Conservation (phyloP, 2,888 invertebrate species). For the Frankliniella intonsa region DNA sequence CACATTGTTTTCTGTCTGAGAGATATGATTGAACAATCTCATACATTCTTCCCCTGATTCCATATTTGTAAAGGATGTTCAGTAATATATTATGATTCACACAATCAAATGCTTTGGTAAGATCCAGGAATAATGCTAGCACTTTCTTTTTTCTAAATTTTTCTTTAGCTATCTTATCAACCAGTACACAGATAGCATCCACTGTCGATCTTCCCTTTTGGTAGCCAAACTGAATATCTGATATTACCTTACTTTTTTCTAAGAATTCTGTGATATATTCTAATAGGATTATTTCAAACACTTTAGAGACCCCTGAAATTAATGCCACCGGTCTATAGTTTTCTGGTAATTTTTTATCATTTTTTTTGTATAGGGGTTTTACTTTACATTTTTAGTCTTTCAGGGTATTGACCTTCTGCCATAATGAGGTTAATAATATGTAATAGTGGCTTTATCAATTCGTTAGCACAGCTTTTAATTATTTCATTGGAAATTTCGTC, state of each 20-base stretch:
- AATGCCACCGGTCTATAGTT: constrained; percentile 12
- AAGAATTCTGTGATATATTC: background rate
- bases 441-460: background rate
- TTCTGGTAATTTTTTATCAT: background rate
- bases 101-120: background rate
- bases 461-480: background rate
- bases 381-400: background rate
- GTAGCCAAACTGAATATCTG: constrained; percentile 4
- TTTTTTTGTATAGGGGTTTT: constrained; percentile 15
- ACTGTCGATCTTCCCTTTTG: background rate
- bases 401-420: background rate
- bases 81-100: background rate
- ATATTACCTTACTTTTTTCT: constrained; percentile 12
- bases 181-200: background rate
- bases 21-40: too few relatives aligned
- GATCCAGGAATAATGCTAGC: background rate
- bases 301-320: background rate
- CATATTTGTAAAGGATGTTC: background rate
- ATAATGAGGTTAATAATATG: constrained; percentile 10
- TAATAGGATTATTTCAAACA: background rate
- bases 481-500: background rate
- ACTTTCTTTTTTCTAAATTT: background rate
- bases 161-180: background rate
- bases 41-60: too few relatives aligned
- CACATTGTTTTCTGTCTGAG: background rate